A percentile compares a stretch with the other conserved stretches of the same genome.
These are phyloP conservation scores for Galemys pyrenaicus DNA, from an alignment of 2,113 vertebrate species.

Conservation along the genomic window DNA sequence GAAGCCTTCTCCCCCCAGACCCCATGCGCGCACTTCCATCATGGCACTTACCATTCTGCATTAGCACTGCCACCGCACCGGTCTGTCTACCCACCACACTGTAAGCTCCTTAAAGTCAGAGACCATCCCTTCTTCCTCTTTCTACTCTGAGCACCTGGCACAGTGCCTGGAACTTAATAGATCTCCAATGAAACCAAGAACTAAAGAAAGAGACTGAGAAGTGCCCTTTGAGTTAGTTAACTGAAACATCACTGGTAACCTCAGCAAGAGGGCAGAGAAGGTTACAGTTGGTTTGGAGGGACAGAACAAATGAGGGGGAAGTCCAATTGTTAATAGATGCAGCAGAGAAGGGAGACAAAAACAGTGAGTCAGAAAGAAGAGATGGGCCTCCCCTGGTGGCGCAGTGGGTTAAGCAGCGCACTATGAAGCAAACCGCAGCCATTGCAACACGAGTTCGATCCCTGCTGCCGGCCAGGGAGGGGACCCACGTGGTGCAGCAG, in stretches of 20 bases:
- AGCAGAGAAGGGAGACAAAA: neutral
- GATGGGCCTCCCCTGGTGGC: no score
- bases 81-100: neutral
- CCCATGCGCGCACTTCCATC: neutral
- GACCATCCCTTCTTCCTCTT: neutral
- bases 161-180: neutral
- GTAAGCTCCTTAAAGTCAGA: neutral
- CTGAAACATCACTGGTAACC: neutral
- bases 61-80: neutral
- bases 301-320: neutral
- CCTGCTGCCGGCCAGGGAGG: no score
- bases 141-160: neutral
- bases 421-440: no score
- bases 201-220: slow-evolving; percentile 32
- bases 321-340: neutral
- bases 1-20: neutral
- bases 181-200: neutral
- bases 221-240: neutral
- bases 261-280: neutral
- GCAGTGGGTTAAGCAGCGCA: no score
- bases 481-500: no score
- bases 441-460: no score
- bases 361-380: neutral
- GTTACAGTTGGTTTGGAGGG: neutral
- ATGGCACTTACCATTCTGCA: neutral